phyloP scores from a whole-genome alignment of 2,888 invertebrate species.

The Chironomus tentans region DNA sequence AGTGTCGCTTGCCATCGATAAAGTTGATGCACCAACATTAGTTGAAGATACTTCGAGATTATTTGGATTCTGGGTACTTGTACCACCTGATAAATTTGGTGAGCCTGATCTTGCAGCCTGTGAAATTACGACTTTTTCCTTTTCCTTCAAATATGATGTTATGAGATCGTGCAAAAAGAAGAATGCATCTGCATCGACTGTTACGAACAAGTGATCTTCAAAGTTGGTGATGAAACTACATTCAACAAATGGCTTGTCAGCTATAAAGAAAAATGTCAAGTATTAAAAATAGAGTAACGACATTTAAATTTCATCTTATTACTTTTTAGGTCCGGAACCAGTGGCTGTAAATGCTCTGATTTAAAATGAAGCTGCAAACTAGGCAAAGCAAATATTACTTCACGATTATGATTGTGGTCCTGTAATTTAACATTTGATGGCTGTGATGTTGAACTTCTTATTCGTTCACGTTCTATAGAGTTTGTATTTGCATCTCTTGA shows the following conservation, averaged over 20 bases:
- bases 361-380: conserved; percentile 86
- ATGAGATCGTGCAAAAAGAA: conserved; percentile 96
- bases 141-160: conserved; percentile 90
- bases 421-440: conserved; percentile 56
- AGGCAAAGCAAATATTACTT: conserved; percentile 94
- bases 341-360: conserved; percentile 81
- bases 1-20: conserved; percentile 13
- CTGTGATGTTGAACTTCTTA: conserved; percentile 43
- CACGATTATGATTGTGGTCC: conserved; percentile 74
- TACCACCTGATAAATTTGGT: conserved; percentile 35
- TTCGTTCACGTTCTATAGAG: conserved; percentile 49
- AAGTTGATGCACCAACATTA: not conserved
- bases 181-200: conserved; percentile 96
- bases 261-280: conserved; percentile 19
- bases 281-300: not conserved
- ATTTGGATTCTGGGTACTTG: not conserved
- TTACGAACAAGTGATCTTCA: conserved; percentile 96
- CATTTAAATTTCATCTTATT: too few relatives aligned
- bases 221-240: conserved; percentile 98
- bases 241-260: conserved; percentile 76
- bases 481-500: conserved; percentile 49
- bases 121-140: conserved; percentile 65
- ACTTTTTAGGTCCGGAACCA: conserved; percentile 60
- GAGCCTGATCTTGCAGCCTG: conserved; percentile 40
- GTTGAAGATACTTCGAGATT: conserved; percentile 3